phyloP scores from a whole-genome alignment of 1,140 invertebrate species.

The Ostrea edulis region DNA sequence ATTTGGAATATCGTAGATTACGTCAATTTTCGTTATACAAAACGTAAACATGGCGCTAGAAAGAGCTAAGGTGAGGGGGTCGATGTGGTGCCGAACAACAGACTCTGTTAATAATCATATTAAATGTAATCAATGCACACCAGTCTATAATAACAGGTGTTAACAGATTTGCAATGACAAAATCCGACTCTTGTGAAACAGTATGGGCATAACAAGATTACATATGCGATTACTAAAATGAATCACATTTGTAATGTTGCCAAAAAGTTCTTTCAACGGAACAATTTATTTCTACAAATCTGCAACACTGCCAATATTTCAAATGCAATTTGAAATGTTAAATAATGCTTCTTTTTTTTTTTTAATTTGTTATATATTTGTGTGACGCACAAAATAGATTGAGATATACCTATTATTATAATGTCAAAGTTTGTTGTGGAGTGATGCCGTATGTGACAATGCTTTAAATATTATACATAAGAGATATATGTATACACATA shows the following conservation, averaged over 20 bases:
- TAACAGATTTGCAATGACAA: not conserved
- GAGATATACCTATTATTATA: too few species aligned
- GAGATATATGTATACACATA: too few species aligned
- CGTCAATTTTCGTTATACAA: conserved; percentile 7
- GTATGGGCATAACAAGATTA: not conserved
- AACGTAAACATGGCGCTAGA: conserved; percentile 70
- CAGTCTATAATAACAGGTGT: not conserved
- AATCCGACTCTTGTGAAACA: not conserved
- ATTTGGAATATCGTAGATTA: not conserved
- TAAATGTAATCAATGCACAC: not conserved
- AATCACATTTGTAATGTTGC: conserved; percentile 41
- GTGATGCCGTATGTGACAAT: not conserved
- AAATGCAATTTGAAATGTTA: conserved; percentile 33
- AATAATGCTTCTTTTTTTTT: not conserved
- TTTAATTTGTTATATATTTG: too few species aligned
- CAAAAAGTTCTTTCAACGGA: conserved; percentile 36
- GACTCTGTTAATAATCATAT: not conserved
- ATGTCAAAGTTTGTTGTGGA: not conserved
- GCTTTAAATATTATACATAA: not conserved
- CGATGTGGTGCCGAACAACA: not conserved
- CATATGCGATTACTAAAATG: not conserved
- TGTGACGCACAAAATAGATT: too few species aligned
- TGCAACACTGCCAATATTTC: conserved; percentile 30
- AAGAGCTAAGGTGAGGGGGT: conserved; percentile 69
- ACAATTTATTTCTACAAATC: conserved; percentile 16